phyloP scores from a whole-genome alignment of 2,888 invertebrate genomes.

The Podotricha telesiphe region DNA sequence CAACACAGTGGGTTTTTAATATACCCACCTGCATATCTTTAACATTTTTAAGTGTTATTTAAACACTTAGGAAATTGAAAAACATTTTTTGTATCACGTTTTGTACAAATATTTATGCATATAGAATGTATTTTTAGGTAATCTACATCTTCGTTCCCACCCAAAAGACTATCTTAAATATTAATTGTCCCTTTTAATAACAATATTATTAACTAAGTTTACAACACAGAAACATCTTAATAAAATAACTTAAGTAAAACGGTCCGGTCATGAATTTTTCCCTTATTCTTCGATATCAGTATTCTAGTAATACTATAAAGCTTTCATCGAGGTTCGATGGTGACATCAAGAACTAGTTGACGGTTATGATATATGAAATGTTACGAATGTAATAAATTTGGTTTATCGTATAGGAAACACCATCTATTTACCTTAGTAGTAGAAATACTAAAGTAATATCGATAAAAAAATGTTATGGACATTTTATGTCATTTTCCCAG shows the following conservation, averaged over 20 bases:
- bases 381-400: constrained; percentile 15
- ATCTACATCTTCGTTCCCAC: too few relatives aligned
- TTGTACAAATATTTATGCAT: too few relatives aligned
- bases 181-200: too few relatives aligned
- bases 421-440: neutral
- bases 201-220: neutral
- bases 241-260: neutral
- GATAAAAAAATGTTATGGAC: neutral
- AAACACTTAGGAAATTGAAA: too few relatives aligned
- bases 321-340: constrained; percentile 4
- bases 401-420: neutral
- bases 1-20: too few relatives aligned
- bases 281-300: constrained; percentile 6
- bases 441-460: neutral
- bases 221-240: neutral
- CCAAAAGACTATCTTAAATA: too few relatives aligned
- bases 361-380: constrained; percentile 10
- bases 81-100: too few relatives aligned
- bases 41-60: too few relatives aligned
- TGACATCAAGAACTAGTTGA: constrained; percentile 14
- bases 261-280: neutral
- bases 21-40: too few relatives aligned
- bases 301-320: constrained; percentile 17
- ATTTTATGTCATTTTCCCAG: too few relatives aligned
- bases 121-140: too few relatives aligned